phyloP scores from a whole-genome alignment of 2,888 invertebrate genomes.

The Erebia palarica region DNA sequence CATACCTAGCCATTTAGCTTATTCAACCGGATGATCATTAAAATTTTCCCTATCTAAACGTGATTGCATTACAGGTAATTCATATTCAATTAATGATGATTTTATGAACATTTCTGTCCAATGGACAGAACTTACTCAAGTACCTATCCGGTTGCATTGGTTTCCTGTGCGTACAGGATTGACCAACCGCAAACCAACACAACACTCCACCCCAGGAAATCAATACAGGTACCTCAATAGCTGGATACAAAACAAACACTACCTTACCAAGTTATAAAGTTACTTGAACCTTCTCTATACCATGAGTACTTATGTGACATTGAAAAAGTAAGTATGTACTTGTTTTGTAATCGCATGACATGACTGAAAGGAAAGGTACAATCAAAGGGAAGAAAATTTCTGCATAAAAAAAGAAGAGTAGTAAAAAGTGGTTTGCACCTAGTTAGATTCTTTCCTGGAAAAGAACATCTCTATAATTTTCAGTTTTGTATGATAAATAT shows the following conservation, averaged over 20 bases:
- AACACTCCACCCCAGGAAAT: conserved; percentile 17
- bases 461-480: too few relatives aligned
- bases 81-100: conserved; percentile 6
- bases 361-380: background rate
- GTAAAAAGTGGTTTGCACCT: background rate
- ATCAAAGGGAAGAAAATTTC: background rate
- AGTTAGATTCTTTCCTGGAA: too few relatives aligned
- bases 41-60: background rate
- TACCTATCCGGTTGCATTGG: conserved; percentile 24
- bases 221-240: conserved; percentile 15
- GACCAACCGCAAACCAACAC: conserved; percentile 29
- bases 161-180: conserved; percentile 36
- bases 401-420: background rate
- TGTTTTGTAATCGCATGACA: background rate
- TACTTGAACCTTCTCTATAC: background rate
- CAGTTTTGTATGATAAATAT: too few relatives aligned
- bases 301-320: background rate
- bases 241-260: conserved; percentile 9
- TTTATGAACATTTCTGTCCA: conserved; percentile 7
- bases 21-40: background rate
- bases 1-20: background rate
- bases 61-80: conserved; percentile 6
- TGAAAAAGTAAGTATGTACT: background rate
- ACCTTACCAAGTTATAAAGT: background rate
- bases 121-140: conserved; percentile 15